Evolutionary conservation across 2,888 invertebrate species (phyloP).

Genomic region (Emmelina monodactyla): DNA sequence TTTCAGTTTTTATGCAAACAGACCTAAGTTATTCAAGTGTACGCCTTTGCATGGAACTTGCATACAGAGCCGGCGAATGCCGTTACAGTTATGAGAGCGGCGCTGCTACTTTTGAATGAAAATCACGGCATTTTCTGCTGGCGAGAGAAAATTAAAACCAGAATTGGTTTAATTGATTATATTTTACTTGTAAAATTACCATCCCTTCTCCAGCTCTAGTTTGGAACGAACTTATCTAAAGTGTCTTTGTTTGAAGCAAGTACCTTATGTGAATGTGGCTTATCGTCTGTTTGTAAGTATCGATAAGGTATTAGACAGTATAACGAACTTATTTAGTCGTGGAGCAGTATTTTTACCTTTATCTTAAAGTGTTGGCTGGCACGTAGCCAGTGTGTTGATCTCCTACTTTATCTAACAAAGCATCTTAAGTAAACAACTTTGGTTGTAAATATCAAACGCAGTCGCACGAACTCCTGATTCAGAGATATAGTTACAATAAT

Average conservation of each 20-base stretch:
- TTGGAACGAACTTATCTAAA: too few species aligned
- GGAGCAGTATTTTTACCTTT: slow-evolving; percentile 2
- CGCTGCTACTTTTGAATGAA: slow-evolving; percentile 17
- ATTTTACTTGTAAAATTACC: not conserved
- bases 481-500: slow-evolving; percentile 1
- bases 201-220: not conserved
- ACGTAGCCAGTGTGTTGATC: slow-evolving; percentile 29
- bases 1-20: slow-evolving; percentile 62
- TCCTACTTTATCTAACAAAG: slow-evolving; percentile 22
- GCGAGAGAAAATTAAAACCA: not conserved
- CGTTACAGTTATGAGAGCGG: slow-evolving; percentile 34
- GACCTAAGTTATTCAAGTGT: slow-evolving; percentile 57
- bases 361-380: slow-evolving; percentile 35
- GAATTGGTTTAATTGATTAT: not conserved
- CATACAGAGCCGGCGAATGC: slow-evolving; percentile 47
- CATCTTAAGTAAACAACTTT: slow-evolving; percentile 14
- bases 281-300: not conserved
- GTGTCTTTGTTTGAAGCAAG: too few species aligned
- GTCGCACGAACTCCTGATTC: not conserved
- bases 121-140: not conserved
- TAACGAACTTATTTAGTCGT: slow-evolving; percentile 1
- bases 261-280: too few species aligned
- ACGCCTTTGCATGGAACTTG: slow-evolving; percentile 51
- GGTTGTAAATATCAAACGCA: slow-evolving; percentile 1
- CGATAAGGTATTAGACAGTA: slow-evolving; percentile 1